Conservation (phyloP, 2,113 vertebrate genomes). For the Microcebus lehilahytsara region DNA sequence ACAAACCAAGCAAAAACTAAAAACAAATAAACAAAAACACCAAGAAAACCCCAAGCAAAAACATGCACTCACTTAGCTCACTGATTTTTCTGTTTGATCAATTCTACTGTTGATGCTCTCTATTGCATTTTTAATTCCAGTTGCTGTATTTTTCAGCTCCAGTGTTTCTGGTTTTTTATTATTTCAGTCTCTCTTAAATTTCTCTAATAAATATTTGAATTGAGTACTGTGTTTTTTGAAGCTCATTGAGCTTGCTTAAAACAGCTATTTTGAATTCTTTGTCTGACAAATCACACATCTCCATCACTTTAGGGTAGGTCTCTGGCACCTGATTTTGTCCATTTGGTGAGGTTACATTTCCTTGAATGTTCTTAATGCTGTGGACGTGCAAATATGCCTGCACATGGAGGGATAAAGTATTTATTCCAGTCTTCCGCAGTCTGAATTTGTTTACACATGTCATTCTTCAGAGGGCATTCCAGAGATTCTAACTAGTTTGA, state of each 20-base stretch:
- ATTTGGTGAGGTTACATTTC: neutral
- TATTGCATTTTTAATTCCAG: neutral
- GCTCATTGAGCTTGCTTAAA: neutral
- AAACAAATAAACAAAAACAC: neutral
- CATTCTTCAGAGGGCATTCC: neutral
- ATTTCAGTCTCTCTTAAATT: neutral
- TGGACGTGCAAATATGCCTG: neutral
- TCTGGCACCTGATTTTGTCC: neutral
- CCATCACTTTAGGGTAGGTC: neutral
- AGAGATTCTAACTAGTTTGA: neutral
- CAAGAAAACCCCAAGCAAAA: neutral
- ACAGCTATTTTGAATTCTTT: neutral
- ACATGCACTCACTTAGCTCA: neutral
- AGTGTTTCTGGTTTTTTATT: neutral
- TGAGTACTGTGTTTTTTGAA: neutral
- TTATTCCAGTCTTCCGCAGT: neutral
- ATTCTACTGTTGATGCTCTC: neutral
- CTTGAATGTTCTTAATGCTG: neutral
- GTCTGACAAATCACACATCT: neutral
- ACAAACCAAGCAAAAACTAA: neutral
- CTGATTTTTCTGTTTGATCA: neutral
- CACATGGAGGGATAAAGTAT: neutral
- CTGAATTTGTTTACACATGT: neutral
- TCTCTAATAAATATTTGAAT: neutral
- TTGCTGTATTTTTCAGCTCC: neutral